These are phyloP conservation scores for Polyploca ridens DNA, from an alignment of 2,888 invertebrate species.

Conservation along the genomic window DNA sequence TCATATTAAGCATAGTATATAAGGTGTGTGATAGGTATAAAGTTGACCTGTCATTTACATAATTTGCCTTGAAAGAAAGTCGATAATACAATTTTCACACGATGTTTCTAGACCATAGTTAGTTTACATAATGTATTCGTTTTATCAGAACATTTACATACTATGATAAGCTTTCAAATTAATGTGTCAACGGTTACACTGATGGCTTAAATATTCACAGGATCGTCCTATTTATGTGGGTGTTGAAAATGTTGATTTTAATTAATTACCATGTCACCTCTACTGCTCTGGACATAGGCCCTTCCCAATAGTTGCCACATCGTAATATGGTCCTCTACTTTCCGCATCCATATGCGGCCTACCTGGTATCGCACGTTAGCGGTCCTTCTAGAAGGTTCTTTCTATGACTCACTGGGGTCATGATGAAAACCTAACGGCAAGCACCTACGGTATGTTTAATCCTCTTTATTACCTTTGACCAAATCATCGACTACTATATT, in stretches of 20 bases:
- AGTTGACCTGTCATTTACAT: background rate
- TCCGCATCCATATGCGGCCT: background rate
- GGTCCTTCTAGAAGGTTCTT: no score
- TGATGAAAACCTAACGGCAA: no score
- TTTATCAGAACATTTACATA: slow-evolving; percentile 8
- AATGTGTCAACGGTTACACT: background rate
- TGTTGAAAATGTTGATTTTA: no score
- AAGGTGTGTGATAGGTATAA: background rate
- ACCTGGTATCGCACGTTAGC: no score
- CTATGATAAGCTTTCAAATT: slow-evolving; percentile 1
- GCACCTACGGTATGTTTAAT: no score
- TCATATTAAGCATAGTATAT: no score
- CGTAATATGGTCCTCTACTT: background rate
- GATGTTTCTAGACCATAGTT: background rate
- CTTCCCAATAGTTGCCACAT: no score
- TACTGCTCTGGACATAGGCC: no score
- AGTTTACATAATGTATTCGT: background rate
- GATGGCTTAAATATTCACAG: background rate
- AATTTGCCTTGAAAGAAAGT: background rate
- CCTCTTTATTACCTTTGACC: no score
- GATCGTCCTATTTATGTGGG: background rate
- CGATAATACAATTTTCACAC: background rate
- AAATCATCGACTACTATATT: no score
- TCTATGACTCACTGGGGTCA: no score
- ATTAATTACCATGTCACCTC: no score